Percentiles rank a stretch among this genome's conserved stretches.
These are phyloP conservation scores for Thamnophis elegans DNA, from an alignment of 2,797 vertebrate genomes.

Conservation along the genomic window DNA sequence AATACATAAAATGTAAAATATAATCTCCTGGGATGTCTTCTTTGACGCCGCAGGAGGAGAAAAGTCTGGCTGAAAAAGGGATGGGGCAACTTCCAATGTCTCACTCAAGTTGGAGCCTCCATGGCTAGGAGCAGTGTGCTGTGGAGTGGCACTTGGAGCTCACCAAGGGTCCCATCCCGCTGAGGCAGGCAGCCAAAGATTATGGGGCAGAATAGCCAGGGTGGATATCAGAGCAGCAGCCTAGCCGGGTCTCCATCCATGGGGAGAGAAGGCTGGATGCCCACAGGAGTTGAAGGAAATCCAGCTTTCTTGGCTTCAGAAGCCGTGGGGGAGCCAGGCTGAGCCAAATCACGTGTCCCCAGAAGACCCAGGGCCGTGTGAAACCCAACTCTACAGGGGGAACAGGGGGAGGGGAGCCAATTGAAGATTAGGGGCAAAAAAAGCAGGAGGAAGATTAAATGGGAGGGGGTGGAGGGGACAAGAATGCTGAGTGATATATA, in stretches of 20 bases:
- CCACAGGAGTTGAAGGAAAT: not conserved
- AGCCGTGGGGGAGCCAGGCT: not conserved
- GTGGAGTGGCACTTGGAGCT: not conserved
- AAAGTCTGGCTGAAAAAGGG: not conserved
- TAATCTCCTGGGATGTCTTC: not conserved
- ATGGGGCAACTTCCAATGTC: not conserved
- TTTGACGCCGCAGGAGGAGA: not conserved
- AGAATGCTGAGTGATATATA: no score
- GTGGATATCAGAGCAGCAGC: not conserved
- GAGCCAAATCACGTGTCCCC: not conserved
- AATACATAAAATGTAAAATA: not conserved
- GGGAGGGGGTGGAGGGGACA: rapidly evolving
- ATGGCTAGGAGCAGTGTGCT: not conserved
- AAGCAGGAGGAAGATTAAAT: not conserved
- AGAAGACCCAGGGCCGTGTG: not conserved
- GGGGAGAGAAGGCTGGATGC: not conserved
- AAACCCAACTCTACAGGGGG: not conserved
- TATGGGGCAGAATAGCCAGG: not conserved
- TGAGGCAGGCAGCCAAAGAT: not conserved
- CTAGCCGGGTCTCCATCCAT: not conserved
- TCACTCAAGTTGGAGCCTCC: not conserved
- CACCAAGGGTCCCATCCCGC: not conserved
- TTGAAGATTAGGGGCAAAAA: not conserved
- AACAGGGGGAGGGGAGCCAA: no score
- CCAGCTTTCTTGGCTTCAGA: not conserved